Evolutionary conservation across 2,888 invertebrate genomes (phyloP).

Genomic region (Eueremaeus valkanovi): DNA sequence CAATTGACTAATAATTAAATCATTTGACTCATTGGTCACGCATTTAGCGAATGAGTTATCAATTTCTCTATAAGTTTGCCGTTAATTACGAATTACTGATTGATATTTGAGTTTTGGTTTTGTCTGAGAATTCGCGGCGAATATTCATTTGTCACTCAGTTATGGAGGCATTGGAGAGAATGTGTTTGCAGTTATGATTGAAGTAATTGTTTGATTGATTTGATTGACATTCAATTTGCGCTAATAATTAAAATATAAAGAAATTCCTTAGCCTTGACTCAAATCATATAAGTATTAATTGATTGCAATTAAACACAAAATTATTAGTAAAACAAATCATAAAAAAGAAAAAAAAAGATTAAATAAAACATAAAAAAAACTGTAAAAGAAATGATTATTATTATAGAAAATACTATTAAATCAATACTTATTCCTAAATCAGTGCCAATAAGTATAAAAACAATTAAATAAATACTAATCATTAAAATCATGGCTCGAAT

Average conservation of each 20-base stretch:
- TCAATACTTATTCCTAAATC: too few relatives aligned
- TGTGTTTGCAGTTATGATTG: constrained; percentile 3
- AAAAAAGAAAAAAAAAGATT: neutral
- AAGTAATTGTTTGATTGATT: constrained; percentile 15
- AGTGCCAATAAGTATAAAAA: too few relatives aligned
- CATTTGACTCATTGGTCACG: neutral
- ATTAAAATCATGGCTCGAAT: neutral
- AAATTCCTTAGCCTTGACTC: constrained; percentile 21
- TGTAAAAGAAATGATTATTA: too few relatives aligned
- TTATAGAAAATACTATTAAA: too few relatives aligned
- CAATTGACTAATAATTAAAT: constrained; percentile 11
- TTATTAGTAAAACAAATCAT: neutral
- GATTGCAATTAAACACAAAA: neutral
- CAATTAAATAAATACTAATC: neutral
- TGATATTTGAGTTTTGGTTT: neutral
- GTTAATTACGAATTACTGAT: too few relatives aligned
- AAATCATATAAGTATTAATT: neutral
- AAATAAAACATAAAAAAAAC: too few relatives aligned
- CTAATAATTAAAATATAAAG: constrained; percentile 28
- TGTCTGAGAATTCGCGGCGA: too few relatives aligned
- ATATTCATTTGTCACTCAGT: too few relatives aligned
- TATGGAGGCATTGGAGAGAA: neutral
- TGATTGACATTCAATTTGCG: constrained; percentile 19
- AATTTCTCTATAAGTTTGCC: too few relatives aligned
- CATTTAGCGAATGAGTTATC: neutral